Base-by-base conservation (phyloP, 2,113 vertebrate genomes). In the Prietella phreatophila region DNA sequence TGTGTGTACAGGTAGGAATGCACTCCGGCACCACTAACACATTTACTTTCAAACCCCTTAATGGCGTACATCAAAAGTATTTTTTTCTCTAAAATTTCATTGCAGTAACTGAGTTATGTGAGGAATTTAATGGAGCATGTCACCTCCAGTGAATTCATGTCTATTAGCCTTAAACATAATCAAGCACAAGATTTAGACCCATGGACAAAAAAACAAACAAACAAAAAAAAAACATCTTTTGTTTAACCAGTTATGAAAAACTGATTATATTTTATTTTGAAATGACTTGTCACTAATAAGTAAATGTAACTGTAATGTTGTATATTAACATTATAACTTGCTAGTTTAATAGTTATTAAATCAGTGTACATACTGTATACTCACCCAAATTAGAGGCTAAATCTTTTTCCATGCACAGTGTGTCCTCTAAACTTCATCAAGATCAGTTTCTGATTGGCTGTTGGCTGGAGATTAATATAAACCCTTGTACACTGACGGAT, bases 101-200 rank as follows among this genome's bases (percentile, higher is more conserved):
- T 19, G 19, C 9, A 20, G 82, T 53, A 67, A 50, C 47, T 50
- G 47, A 22, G 67, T 84, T 84, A 53, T 30, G 17, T 56, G 65
- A 55, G 30, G 83, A 84, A 84, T 84, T 36, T 71, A 6, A 14
- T 27, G 22, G 47, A 84, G 20, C 83, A 71, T 61, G 19, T 67
- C 42, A 67, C 61, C 39, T 65, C 22, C 81, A 67, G 39, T 5
- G 39, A 83, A 10, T 67, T 30, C n/a, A n/a, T n/a, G 47, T 53
- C 15, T 33, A 8, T 84, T 55, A 53, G 17, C 27, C 17, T 33
- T 36, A 55, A 55, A 71, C 33, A n/a, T 22, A 71, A n/a, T 71
- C 19, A n/a, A 55, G 42, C 27, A 33, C 25, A 83, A 50, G 22
- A 65, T 50, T 63, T 27, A 76, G 22, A 50, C 1, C 42, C 9